phyloP scores from a whole-genome alignment of 2,888 invertebrate genomes.

The Tenthredo amoena region DNA sequence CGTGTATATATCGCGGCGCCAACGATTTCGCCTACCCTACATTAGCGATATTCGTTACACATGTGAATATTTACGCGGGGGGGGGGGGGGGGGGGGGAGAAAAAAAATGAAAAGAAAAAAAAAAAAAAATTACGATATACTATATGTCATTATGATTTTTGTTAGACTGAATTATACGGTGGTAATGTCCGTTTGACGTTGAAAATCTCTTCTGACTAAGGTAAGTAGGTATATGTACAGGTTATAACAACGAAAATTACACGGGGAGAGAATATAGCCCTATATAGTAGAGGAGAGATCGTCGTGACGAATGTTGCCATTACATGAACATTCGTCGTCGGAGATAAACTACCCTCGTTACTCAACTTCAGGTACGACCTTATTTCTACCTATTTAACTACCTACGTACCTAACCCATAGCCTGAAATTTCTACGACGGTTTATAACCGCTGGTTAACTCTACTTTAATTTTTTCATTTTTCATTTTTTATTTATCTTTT shows the following conservation, averaged over 20 bases:
- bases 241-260: no score
- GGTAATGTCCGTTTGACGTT: no score
- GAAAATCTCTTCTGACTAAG: no score
- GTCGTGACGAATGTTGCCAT: conserved; percentile 76
- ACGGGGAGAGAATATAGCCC: neutral
- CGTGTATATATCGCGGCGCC: no score
- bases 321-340: conserved; percentile 77
- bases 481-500: no score
- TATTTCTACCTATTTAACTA: conserved; percentile 65
- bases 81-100: no score
- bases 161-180: no score
- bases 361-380: conserved; percentile 76
- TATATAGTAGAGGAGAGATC: conserved; percentile 65
- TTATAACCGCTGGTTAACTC: neutral
- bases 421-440: neutral
- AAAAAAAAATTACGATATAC: no score
- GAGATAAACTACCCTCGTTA: conserved; percentile 77
- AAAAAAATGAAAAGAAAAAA: no score
- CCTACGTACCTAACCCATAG: conserved; percentile 18
- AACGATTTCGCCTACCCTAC: neutral
- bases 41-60: neutral
- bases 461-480: neutral
- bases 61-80: no score
- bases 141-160: no score
- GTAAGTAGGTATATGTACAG: no score